A percentile compares a stretch with the other conserved stretches of the same genome.
phyloP scores from a whole-genome alignment of 2,888 invertebrate species.

The Prosapia bicincta region DNA sequence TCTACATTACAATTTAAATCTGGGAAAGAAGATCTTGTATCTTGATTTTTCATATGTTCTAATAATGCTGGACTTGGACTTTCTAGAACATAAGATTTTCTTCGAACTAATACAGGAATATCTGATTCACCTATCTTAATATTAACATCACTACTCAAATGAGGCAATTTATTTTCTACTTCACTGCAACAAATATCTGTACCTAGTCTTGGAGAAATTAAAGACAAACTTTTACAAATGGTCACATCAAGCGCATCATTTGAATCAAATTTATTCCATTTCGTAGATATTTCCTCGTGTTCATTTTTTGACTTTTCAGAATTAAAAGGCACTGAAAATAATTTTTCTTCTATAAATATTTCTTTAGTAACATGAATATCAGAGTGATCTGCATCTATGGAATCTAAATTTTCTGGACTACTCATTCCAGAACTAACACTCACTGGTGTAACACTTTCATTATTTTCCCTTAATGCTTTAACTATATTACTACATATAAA shows the following conservation, averaged over 20 bases:
- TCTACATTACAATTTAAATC: not conserved
- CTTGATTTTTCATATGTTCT: conserved; percentile 28
- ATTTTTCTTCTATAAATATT: not conserved
- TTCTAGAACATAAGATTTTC: conserved; percentile 40
- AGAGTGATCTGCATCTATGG: not conserved
- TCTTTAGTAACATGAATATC: not conserved
- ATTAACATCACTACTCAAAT: not conserved
- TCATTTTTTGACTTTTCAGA: not conserved
- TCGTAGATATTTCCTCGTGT: not conserved
- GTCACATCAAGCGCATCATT: not conserved
- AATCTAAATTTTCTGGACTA: not conserved
- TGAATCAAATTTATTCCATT: not conserved
- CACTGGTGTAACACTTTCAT: not conserved
- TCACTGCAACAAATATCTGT: not conserved
- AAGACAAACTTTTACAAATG: not conserved
- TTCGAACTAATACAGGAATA: conserved; percentile 29
- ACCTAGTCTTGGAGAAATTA: not conserved
- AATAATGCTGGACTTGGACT: conserved; percentile 39
- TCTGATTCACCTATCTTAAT: not conserved
- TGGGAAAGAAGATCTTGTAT: not conserved
- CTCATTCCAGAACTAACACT: not conserved
- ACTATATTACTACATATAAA: not conserved
- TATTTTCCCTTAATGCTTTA: not conserved
- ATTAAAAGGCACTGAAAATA: not conserved
- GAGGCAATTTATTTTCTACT: not conserved